These are phyloP conservation scores for Drosophila nigritarsus DNA, from an alignment of 2,888 invertebrate species.

Conservation along the genomic window DNA sequence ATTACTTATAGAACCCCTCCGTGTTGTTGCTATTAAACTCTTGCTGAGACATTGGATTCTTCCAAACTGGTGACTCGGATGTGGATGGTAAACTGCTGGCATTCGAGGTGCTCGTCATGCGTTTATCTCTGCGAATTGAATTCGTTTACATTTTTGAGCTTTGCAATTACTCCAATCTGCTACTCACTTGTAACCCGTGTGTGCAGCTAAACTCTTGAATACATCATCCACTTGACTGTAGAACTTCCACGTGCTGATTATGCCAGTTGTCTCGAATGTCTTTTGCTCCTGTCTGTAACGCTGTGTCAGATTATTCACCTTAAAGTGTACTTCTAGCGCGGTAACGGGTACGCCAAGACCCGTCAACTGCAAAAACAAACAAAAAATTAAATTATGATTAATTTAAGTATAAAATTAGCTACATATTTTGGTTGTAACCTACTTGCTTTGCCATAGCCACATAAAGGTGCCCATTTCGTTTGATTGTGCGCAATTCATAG, in stretches of 20 bases:
- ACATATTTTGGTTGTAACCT: conserved; percentile 10
- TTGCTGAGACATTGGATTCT: conserved; percentile 85
- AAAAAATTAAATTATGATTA: neutral
- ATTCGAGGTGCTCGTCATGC: conserved; percentile 84
- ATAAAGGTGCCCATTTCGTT: conserved; percentile 85
- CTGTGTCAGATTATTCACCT: conserved; percentile 84
- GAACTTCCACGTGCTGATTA: conserved; percentile 84
- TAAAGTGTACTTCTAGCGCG: conserved; percentile 84
- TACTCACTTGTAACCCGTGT: conserved; percentile 81
- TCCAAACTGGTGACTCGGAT: conserved; percentile 84
- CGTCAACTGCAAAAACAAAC: conserved; percentile 70
- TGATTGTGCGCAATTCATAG: conserved; percentile 84
- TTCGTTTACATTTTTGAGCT: neutral
- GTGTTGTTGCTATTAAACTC: conserved; percentile 84
- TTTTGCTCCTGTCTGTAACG: conserved; percentile 84
- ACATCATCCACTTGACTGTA: conserved; percentile 85
- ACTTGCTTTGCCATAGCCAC: conserved; percentile 84
- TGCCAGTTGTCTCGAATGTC: conserved; percentile 84
- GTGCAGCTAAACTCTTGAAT: conserved; percentile 83
- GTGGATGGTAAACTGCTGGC: conserved; percentile 84
- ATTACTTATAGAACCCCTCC: conserved; percentile 84
- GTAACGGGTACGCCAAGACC: conserved; percentile 84
- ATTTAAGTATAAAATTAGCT: neutral
- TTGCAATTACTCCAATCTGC: neutral
- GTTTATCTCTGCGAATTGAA: conserved; percentile 79